Evolutionary conservation across 2,797 vertebrate genomes (phyloP).

Genomic region (Scyliorhinus canicula): DNA sequence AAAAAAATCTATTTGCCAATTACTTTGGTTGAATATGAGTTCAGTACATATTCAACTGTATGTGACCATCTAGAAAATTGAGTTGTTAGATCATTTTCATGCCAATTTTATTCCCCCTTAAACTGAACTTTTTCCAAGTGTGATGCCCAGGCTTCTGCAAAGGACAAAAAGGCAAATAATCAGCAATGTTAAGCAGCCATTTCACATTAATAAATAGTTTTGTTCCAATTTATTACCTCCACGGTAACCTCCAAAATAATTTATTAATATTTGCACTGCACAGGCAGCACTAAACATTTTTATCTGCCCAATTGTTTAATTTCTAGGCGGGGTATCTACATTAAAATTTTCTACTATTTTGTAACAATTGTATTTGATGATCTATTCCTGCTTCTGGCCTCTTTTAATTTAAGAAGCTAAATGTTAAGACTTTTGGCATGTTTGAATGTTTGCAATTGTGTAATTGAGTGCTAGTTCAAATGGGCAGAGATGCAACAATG

Average conservation of each 20-base stretch:
- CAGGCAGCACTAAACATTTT: neutral
- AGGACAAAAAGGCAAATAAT: neutral
- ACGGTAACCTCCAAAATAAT: neutral
- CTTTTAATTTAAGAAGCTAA: neutral
- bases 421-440: neutral
- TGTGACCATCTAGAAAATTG: slow-evolving; percentile 38
- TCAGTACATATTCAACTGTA: slow-evolving; percentile 36
- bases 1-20: slow-evolving; percentile 39
- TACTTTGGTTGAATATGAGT: slow-evolving; percentile 35
- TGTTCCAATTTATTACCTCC: neutral
- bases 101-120: slow-evolving; percentile 12
- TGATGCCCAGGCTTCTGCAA: neutral
- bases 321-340: neutral
- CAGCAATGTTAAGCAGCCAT: neutral
- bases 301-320: neutral
- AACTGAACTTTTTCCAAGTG: slow-evolving; percentile 3
- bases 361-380: neutral
- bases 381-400: neutral
- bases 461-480: neutral
- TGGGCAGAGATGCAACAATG: neutral
- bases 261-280: slow-evolving; percentile 14
- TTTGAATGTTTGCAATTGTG: neutral
- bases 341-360: neutral
- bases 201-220: neutral
- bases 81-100: slow-evolving; percentile 36